Evolutionary conservation across 2,797 vertebrate genomes (phyloP).

Genomic region (Acanthiza pusilla): DNA sequence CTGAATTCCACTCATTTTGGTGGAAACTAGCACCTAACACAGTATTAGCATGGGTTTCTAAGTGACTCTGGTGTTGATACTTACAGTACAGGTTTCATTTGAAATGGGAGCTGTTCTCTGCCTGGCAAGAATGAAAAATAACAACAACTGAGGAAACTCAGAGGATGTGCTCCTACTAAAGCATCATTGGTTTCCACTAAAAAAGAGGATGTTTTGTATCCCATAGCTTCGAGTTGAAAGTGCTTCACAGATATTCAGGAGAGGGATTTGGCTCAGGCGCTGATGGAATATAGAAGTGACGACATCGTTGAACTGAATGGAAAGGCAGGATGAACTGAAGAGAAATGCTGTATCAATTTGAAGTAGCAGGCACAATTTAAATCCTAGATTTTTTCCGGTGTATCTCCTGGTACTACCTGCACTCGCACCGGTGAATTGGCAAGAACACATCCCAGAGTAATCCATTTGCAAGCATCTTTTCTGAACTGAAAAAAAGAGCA

Average conservation of each 20-base stretch:
- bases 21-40: background rate
- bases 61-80: background rate
- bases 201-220: background rate
- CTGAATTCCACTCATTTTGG: background rate
- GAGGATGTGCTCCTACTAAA: background rate
- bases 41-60: background rate
- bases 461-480: conserved; percentile 31
- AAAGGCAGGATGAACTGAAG: background rate
- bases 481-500: conserved; percentile 25
- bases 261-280: background rate
- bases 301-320: background rate
- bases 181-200: background rate
- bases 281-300: background rate
- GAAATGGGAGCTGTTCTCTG: background rate
- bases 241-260: background rate
- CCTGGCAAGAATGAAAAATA: background rate
- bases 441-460: background rate
- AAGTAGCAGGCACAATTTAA: background rate
- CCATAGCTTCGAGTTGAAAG: background rate
- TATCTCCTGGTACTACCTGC: background rate
- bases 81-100: background rate
- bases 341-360: background rate
- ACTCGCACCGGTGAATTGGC: background rate
- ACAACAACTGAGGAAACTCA: background rate
- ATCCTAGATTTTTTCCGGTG: background rate